Evolutionary conservation across 2,888 invertebrate genomes (phyloP), one percentile per base, ranked within the genome.

Genomic region (Disparrhopalites patrizii): DNA sequence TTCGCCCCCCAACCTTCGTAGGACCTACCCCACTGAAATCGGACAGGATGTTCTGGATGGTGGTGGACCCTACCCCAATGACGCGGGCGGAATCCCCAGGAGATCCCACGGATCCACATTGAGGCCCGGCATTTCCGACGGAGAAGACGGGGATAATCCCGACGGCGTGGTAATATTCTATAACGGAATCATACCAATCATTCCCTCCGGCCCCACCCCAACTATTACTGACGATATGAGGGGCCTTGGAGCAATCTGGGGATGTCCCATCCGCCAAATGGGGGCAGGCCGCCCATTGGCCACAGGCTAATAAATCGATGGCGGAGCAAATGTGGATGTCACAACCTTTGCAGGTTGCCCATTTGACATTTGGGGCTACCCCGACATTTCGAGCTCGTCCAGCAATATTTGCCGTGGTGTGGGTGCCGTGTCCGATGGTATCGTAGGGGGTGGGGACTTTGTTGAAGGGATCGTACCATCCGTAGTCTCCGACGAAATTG

Each of bases 281-380:
- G 1, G 52, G 52, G n/a, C 52, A 52, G 7, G 30, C 30, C 28
- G 30, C 30, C 20, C 18, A 52, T 8, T 52, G 52, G 4, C 28
- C 52, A 23, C 52, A 52, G 4, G 27, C 3, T 2, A 28, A 3
- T 4, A 52, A 23, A 28, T 52, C 52, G 1, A 27, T 28, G 8
- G 8, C 8, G 25, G 52, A 52, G 52, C 52, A 52, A 2, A 3
- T 2, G 2, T 3, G 3, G 31, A 4, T 30, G 28, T 1, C 18
- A 28, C 56, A 58, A 3, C 65, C 65, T 25, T 40, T 57, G 57
- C 65, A 65, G 28, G 57, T 5, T 7, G 30, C 20, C 65, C 65
- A 65, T 18, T n/a, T n/a, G 5, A 56, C 56, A 10, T 30, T 56
- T 13, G 63, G 63, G 1, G 63, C 63, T 4, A 63, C 56, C 28